Conservation (phyloP, 2,113 vertebrate genomes). For the Hippocampus abdominalis region DNA sequence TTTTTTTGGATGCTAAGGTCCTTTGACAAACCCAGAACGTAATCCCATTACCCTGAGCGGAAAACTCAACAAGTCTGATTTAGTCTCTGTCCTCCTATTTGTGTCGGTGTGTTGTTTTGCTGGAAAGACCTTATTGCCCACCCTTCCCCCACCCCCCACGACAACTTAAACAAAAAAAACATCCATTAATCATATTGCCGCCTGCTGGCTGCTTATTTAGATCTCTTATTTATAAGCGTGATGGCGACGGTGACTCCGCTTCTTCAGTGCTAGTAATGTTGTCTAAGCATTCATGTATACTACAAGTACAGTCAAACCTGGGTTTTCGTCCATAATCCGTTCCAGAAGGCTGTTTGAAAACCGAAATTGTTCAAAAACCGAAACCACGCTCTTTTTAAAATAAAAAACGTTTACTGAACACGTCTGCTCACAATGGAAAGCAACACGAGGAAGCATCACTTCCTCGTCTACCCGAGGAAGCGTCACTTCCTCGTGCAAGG, state of each 20-base stretch:
- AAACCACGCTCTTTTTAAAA: too few relatives aligned
- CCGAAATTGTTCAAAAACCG: too few relatives aligned
- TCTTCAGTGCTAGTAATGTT: background rate
- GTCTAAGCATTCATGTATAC: background rate
- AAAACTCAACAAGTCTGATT: slow-evolving; percentile 18
- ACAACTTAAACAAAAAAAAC: slow-evolving; percentile 4
- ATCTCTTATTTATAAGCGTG: slow-evolving; percentile 1
- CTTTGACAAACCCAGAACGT: background rate
- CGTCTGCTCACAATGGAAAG: too few relatives aligned
- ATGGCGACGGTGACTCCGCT: slow-evolving; percentile 9
- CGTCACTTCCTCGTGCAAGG: too few relatives aligned
- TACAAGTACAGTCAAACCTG: too few relatives aligned
- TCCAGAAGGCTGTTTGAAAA: too few relatives aligned
- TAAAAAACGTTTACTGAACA: too few relatives aligned
- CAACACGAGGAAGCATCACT: too few relatives aligned
- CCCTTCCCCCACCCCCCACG: background rate
- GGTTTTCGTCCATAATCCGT: too few relatives aligned
- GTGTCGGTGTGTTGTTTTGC: slow-evolving; percentile 8
- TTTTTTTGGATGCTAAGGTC: background rate
- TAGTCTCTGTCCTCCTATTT: slow-evolving; percentile 27
- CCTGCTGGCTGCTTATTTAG: slow-evolving; percentile 18
- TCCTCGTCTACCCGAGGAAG: too few relatives aligned
- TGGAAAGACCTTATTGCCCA: slow-evolving; percentile 3
- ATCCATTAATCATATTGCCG: slow-evolving; percentile 30
- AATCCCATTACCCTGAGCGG: slow-evolving; percentile 12